These are phyloP conservation scores for Smutsia temminckii DNA, from an alignment of 2,797 vertebrate genomes.

Conservation along the genomic window DNA sequence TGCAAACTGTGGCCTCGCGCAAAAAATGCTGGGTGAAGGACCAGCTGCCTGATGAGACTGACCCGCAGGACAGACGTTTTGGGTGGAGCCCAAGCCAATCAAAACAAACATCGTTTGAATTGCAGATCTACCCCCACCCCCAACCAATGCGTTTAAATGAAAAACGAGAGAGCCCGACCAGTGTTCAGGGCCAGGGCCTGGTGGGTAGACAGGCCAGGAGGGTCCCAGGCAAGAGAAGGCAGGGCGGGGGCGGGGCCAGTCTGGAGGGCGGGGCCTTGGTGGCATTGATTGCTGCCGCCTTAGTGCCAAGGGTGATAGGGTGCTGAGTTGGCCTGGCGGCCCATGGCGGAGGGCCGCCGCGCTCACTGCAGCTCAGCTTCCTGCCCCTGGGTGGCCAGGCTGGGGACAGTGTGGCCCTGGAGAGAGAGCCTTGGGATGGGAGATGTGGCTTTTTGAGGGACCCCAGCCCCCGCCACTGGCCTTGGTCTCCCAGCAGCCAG, in stretches of 20 bases:
- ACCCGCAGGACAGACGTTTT: slow-evolving; percentile 81
- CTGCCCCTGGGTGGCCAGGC: slow-evolving; percentile 74
- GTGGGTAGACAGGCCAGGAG: slow-evolving; percentile 55
- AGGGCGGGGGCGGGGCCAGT: not conserved
- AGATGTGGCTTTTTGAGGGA: not conserved
- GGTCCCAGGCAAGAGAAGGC: not conserved
- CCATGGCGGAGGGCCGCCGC: slow-evolving; percentile 86
- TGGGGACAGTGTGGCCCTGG: slow-evolving; percentile 67
- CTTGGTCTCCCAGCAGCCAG: not conserved
- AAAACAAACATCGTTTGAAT: slow-evolving; percentile 79
- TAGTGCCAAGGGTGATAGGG: slow-evolving; percentile 81
- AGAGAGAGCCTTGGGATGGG: not conserved
- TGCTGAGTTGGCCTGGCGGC: slow-evolving; percentile 91
- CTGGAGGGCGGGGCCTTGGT: not conserved
- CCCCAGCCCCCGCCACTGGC: not conserved
- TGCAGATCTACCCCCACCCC: slow-evolving; percentile 78
- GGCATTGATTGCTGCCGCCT: slow-evolving; percentile 73
- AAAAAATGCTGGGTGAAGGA: slow-evolving; percentile 81
- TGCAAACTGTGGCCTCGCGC: slow-evolving; percentile 80
- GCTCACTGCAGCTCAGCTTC: slow-evolving; percentile 87
- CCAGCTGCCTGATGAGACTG: slow-evolving; percentile 84
- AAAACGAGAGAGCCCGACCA: slow-evolving; percentile 81
- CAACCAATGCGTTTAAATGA: slow-evolving; percentile 84
- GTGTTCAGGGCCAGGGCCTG: slow-evolving; percentile 82
- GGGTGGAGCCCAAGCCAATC: slow-evolving; percentile 80